A percentile compares a stretch with the other conserved stretches of the same genome.
Evolutionary conservation across 2,797 vertebrate species (phyloP).

Genomic region (Phataginus tetradactyla): DNA sequence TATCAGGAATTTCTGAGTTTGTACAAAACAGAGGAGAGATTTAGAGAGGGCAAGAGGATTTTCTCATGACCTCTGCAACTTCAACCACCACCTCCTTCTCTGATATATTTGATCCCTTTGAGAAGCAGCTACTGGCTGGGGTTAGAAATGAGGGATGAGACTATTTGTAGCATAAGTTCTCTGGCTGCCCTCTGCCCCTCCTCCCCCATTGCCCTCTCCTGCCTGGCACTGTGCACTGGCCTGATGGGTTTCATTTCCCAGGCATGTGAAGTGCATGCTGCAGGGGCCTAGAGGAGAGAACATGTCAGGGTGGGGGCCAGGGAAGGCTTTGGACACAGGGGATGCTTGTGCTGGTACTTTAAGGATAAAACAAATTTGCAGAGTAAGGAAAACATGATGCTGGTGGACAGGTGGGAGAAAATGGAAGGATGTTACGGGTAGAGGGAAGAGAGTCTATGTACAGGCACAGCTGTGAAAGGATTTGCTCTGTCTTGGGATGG

Average conservation of each 20-base stretch:
- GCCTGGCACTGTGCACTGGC: background rate
- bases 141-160: background rate
- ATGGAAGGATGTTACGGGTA: background rate
- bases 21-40: background rate
- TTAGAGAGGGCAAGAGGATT: background rate
- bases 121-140: background rate
- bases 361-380: background rate
- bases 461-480: background rate
- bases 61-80: background rate
- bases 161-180: background rate
- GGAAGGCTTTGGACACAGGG: background rate
- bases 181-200: background rate
- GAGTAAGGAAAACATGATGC: background rate
- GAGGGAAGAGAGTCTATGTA: background rate
- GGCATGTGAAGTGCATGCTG: background rate
- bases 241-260: background rate
- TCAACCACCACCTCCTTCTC: background rate
- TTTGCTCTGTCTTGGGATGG: background rate
- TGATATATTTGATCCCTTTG: background rate
- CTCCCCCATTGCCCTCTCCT: background rate
- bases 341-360: background rate
- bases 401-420: background rate
- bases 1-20: constrained; percentile 9
- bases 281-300: background rate
- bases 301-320: rapidly evolving